These are phyloP conservation scores for Fukomys damarensis DNA, from an alignment of 2,113 vertebrate genomes.

Conservation along the genomic window DNA sequence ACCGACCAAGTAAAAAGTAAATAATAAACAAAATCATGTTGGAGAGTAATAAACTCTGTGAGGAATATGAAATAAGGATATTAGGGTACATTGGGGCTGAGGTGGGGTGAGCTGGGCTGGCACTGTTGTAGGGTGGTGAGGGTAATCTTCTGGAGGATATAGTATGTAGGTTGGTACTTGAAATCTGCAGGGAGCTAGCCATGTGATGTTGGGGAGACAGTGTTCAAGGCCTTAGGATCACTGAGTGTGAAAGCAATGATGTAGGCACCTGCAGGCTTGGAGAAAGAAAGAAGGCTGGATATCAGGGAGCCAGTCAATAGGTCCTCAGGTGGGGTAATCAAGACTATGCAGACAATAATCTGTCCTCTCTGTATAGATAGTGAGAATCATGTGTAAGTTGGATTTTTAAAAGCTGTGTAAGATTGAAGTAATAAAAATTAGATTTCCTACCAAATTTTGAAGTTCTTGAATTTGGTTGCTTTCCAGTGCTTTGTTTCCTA, in stretches of 20 bases:
- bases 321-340: neutral
- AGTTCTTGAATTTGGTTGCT: neutral
- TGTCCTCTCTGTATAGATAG: neutral
- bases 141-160: neutral
- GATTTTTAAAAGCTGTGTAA: neutral
- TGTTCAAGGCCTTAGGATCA: neutral
- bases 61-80: neutral
- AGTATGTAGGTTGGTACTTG: neutral
- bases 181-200: neutral
- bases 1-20: neutral
- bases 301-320: too few species aligned
- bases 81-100: too few species aligned
- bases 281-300: neutral
- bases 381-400: neutral
- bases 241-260: neutral
- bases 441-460: neutral
- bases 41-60: neutral
- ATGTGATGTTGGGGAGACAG: neutral
- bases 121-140: neutral
- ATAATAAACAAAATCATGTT: too few species aligned
- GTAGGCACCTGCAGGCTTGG: neutral
- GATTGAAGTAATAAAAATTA: neutral
- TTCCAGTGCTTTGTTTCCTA: neutral
- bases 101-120: neutral
- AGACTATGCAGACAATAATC: neutral